Evolutionary conservation across 2,797 vertebrate species (phyloP).

Genomic region (Potorous gilbertii): DNA sequence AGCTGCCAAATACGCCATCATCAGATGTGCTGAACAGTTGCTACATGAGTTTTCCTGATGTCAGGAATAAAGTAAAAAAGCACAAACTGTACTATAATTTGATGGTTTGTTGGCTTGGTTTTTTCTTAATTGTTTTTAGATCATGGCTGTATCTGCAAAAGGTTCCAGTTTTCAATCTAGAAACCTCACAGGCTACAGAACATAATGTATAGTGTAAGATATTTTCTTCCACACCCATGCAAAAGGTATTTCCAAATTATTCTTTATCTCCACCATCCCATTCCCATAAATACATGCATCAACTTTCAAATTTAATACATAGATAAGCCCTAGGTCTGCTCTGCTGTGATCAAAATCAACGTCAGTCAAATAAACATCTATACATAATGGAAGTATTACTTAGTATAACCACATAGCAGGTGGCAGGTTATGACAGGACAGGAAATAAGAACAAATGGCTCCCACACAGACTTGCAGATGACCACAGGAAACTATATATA

Average conservation of each 20-base stretch:
- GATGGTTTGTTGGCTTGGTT: background rate
- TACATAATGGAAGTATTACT: constrained; percentile 67
- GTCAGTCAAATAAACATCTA: constrained; percentile 60
- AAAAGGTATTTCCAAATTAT: constrained; percentile 44
- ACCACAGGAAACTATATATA: constrained; percentile 27
- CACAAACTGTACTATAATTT: constrained; percentile 62
- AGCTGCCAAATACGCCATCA: constrained; percentile 31
- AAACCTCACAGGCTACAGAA: constrained; percentile 69
- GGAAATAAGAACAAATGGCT: constrained; percentile 71
- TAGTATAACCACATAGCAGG: constrained; percentile 75
- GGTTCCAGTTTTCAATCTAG: constrained; percentile 59
- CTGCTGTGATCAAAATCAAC: constrained; percentile 31
- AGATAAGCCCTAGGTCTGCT: constrained; percentile 53
- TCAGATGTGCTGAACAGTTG: constrained; percentile 31
- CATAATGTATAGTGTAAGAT: constrained; percentile 65
- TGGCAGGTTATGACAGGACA: constrained; percentile 74
- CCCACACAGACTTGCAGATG: constrained; percentile 64
- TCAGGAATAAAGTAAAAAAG: constrained; percentile 59
- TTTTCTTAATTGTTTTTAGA: constrained; percentile 48
- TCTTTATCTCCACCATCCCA: background rate
- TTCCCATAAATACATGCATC: background rate
- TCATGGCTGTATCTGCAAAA: constrained; percentile 76
- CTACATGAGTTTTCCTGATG: background rate
- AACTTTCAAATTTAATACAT: constrained; percentile 52
- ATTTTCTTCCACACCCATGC: background rate